Conservation (phyloP, 2,797 vertebrate genomes). For the Molossus molossus region DNA sequence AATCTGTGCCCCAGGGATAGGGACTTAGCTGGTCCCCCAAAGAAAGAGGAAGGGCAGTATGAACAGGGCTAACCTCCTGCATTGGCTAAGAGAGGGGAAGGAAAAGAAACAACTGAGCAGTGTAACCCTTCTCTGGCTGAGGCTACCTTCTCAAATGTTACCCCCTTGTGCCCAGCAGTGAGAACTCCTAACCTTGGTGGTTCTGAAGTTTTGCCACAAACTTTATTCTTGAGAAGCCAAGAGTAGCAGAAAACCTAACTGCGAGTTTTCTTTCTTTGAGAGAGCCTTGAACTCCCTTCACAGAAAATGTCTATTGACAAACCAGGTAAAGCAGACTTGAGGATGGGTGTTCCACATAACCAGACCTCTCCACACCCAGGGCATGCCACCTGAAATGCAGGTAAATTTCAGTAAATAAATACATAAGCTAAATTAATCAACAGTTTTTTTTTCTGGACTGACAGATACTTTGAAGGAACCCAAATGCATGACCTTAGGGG, state of each 20-base stretch:
- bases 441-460: not conserved
- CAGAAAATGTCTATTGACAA: constrained; percentile 55
- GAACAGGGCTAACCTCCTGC: not conserved
- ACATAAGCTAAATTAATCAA: constrained; percentile 44
- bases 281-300: constrained; percentile 27
- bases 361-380: not conserved
- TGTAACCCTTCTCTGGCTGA: not conserved
- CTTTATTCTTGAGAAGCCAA: constrained; percentile 68
- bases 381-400: constrained; percentile 39
- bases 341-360: not conserved
- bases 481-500: constrained; percentile 61
- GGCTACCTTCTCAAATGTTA: constrained; percentile 61
- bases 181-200: constrained; percentile 34
- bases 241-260: constrained; percentile 23
- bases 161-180: not conserved
- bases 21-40: not conserved
- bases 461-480: constrained; percentile 65
- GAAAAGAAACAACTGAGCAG: constrained; percentile 47
- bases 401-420: constrained; percentile 60
- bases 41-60: not conserved
- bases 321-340: constrained; percentile 21
- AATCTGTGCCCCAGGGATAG: not conserved
- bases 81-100: not conserved
- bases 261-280: not conserved
- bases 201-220: constrained; percentile 63